Evolutionary conservation across 2,113 vertebrate species (phyloP).

Genomic region (Lycocorax pyrrhopterus): DNA sequence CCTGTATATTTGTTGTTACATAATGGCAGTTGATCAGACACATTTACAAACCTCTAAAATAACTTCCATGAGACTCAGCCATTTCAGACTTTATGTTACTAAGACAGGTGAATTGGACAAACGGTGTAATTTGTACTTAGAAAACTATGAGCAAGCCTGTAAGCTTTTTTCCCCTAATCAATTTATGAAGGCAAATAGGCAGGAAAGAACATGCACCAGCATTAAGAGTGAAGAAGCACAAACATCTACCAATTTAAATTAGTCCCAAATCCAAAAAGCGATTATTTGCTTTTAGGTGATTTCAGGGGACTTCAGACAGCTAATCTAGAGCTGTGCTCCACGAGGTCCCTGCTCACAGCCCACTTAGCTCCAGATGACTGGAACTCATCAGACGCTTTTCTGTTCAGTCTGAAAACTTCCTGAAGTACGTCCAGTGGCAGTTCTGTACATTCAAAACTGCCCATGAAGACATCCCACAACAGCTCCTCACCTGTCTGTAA

Average conservation of each 20-base stretch:
- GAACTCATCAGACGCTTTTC: not conserved
- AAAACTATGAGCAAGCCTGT: not conserved
- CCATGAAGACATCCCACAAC: not conserved
- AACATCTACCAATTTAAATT: not conserved
- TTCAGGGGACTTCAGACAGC: not conserved
- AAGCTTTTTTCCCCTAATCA: not conserved
- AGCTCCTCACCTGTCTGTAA: not conserved
- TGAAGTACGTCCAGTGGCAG: not conserved
- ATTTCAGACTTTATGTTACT: not conserved
- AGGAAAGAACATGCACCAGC: not conserved
- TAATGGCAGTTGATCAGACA: not conserved
- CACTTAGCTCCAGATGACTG: not conserved
- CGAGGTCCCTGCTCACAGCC: not conserved
- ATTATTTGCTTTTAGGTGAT: not conserved
- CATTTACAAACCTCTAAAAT: not conserved
- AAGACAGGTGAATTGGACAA: not conserved
- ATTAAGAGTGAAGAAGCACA: not conserved
- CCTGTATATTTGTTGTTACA: not conserved
- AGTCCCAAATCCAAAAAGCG: not conserved
- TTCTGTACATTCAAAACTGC: not conserved
- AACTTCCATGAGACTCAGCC: not conserved
- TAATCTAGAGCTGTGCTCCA: not conserved
- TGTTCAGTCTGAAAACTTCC: not conserved
- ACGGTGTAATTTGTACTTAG: not conserved
- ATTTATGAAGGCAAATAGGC: not conserved